These are phyloP conservation scores for Nesidiocoris tenuis DNA, from an alignment of 2,888 invertebrate species.

Conservation along the genomic window DNA sequence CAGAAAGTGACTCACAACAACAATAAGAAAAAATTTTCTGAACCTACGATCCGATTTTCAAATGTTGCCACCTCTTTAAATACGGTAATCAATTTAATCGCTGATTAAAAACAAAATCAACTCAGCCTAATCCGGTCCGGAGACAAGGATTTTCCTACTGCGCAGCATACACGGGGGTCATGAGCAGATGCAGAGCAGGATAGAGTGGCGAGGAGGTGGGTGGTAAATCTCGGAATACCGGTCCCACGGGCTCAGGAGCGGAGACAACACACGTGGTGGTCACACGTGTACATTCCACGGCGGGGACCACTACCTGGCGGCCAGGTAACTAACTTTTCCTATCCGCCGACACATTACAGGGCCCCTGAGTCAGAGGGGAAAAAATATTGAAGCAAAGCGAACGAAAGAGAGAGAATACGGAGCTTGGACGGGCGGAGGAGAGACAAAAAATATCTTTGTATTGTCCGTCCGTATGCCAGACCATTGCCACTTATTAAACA, in stretches of 20 bases:
- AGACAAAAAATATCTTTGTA: not conserved
- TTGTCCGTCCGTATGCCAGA: not conserved
- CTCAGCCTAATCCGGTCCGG: too few species aligned
- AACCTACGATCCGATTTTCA: too few species aligned
- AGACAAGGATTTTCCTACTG: not conserved
- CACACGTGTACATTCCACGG: slow-evolving; percentile 33
- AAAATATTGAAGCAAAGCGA: not conserved
- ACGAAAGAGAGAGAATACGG: not conserved
- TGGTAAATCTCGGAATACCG: slow-evolving; percentile 11
- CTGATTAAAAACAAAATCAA: too few species aligned
- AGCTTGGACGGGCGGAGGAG: not conserved
- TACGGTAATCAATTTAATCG: too few species aligned
- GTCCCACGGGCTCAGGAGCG: slow-evolving; percentile 10
- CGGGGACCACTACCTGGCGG: slow-evolving; percentile 29
- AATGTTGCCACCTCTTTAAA: too few species aligned
- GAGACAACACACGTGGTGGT: slow-evolving; percentile 30
- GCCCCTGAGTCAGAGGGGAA: not conserved
- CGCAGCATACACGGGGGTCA: not conserved
- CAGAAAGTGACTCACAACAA: too few species aligned
- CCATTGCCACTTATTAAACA: slow-evolving; percentile 8
- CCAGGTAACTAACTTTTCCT: slow-evolving; percentile 16
- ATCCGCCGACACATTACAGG: not conserved
- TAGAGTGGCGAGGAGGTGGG: not conserved
- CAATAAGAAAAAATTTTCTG: too few species aligned
- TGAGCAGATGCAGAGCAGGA: not conserved